Base-by-base conservation (phyloP, 2,113 vertebrate genomes). In the Cacatua alba region DNA sequence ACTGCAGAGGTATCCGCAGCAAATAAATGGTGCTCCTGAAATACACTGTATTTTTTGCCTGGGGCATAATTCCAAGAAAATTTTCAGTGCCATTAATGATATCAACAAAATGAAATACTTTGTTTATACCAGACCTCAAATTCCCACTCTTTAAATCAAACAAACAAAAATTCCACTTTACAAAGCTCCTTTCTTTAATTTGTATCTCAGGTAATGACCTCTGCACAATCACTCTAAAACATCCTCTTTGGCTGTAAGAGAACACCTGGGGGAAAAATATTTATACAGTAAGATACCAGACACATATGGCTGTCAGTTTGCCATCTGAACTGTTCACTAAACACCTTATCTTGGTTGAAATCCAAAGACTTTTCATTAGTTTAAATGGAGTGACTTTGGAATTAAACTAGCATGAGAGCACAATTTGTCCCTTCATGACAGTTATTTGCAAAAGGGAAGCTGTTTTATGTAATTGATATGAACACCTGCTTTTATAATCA, bases 401-500 rank as follows among this genome's bases (percentile, higher is more conserved):
- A 88, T 69, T 90, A 69, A 80, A 74, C 44, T 91, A 77, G 53
- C 57, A 63, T 51, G 35, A 91, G 57, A 82, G 76, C 64, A 82
- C 35, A 82, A 86, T 88, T 94, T 1, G 0, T 17, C 41, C n/a
- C 49, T 80, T 92, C 92, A 93, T 82, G 88, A 82, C 84, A 90
- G 79, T 77, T 94, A 95, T 89, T 92, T 94, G 46, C 85, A 90
- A 65, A 94, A 88, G 75, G 75, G 71, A 96, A 88, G 68, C 49
- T 62, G 82, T 21, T 96, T 77, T 49, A 70, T 25, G 71, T 70
- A 95, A 96, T 88, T 71, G 88, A 25, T 43, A 51, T 48, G 51
- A 96, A 76, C 79, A 92, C 71, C 85, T 93, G 90, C 64, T 88
- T 95, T 88, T 90, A 60, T 91, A 96, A 93, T 95, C 96, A 94